phyloP scores from a whole-genome alignment of 2,113 vertebrate species.

The Lepus americanus region DNA sequence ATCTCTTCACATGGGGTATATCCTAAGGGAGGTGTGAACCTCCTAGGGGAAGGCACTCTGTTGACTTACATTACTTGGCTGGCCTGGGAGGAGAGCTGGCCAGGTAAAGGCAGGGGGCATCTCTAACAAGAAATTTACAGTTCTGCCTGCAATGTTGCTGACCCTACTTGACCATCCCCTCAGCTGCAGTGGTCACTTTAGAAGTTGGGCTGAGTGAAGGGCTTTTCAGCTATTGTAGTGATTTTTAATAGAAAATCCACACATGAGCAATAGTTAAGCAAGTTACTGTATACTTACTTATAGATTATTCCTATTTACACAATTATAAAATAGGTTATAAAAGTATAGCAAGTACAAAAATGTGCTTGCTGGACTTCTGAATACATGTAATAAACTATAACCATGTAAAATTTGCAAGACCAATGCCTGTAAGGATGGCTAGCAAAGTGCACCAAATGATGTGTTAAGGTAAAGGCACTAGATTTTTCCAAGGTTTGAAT shows the following conservation, averaged over 20 bases:
- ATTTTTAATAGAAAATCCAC: neutral
- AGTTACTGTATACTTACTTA: conserved; percentile 33
- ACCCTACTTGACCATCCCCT: too few species aligned
- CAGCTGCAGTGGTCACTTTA: too few species aligned
- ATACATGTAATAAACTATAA: conserved; percentile 15
- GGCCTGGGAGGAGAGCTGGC: too few species aligned
- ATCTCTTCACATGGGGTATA: too few species aligned
- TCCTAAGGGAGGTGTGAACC: too few species aligned
- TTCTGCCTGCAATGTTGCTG: too few species aligned
- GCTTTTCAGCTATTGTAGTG: too few species aligned
- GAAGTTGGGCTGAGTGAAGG: too few species aligned
- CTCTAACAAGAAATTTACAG: too few species aligned
- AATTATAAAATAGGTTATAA: neutral
- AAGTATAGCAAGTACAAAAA: conserved; percentile 8
- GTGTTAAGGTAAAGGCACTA: neutral
- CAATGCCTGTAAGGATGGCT: neutral
- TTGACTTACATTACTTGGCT: too few species aligned
- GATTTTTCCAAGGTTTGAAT: neutral
- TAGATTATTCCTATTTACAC: neutral
- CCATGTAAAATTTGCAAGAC: neutral
- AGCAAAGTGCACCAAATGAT: neutral
- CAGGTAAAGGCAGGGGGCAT: too few species aligned
- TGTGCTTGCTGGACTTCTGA: neutral
- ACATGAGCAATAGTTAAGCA: conserved; percentile 39
- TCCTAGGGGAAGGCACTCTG: too few species aligned